Conservation (phyloP, 2,113 vertebrate genomes). For the Capreolus pygargus region DNA sequence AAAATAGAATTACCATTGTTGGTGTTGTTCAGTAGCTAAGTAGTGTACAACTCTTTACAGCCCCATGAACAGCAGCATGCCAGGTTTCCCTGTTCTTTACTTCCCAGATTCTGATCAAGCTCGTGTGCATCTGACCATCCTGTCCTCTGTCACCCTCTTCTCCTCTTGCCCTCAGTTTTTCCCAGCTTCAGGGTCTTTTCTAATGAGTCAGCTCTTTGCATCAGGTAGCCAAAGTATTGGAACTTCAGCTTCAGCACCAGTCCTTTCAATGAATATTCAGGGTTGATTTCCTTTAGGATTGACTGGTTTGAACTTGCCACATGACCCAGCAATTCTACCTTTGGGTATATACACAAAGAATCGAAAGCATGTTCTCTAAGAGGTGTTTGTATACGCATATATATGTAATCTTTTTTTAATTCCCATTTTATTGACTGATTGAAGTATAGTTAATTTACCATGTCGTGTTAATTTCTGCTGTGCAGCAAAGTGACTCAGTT, state of each 20-base stretch:
- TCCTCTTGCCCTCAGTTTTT: neutral
- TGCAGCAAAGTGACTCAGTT: neutral
- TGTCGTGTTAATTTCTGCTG: neutral
- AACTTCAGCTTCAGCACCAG: neutral
- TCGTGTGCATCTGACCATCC: neutral
- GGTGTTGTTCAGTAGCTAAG: neutral
- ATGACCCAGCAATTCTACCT: neutral
- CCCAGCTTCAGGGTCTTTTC: neutral
- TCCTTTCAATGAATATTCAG: neutral
- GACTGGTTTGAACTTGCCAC: neutral
- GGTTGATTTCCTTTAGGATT: neutral
- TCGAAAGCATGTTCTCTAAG: neutral
- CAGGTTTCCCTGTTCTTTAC: neutral
- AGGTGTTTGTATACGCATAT: neutral
- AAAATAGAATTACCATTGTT: neutral
- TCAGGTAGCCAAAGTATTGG: neutral
- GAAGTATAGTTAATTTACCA: neutral
- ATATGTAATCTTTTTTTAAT: neutral
- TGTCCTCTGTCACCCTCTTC: neutral
- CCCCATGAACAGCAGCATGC: neutral
- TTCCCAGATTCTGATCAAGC: neutral
- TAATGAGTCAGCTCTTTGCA: neutral
- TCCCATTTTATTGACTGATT: neutral
- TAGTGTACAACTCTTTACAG: neutral
- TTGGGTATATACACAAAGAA: neutral